These are phyloP conservation scores for Drosophila basisetae DNA, from an alignment of 2,888 invertebrate species.

Conservation along the genomic window DNA sequence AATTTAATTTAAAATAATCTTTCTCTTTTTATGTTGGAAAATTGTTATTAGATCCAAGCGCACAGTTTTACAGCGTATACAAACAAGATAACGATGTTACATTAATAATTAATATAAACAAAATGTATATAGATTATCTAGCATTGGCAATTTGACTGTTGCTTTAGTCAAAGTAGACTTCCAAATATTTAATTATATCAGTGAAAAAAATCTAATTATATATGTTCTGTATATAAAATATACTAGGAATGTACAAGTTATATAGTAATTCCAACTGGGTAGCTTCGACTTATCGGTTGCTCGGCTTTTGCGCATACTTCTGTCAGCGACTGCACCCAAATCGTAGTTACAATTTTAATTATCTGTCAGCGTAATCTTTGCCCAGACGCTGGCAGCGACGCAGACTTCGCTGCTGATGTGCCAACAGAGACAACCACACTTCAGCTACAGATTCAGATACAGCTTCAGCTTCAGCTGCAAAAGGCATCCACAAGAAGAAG, in stretches of 20 bases:
- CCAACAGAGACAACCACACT: slow-evolving; percentile 65
- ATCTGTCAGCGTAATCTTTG: slow-evolving; percentile 80
- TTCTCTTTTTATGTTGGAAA: not conserved
- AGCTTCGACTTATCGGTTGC: not conserved
- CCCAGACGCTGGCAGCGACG: slow-evolving; percentile 43
- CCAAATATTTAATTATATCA: not conserved
- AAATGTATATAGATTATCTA: not conserved
- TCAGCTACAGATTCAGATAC: slow-evolving; percentile 54
- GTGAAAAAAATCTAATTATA: not conserved
- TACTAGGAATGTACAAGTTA: not conserved
- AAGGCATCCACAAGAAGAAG: slow-evolving; percentile 20
- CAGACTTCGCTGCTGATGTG: slow-evolving; percentile 64
- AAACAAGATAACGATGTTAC: too few relatives aligned
- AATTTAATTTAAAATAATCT: not conserved
- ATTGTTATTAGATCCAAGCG: too few relatives aligned
- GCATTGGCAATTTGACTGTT: not conserved
- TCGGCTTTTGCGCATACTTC: slow-evolving; percentile 31
- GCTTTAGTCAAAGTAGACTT: not conserved
- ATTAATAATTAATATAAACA: not conserved
- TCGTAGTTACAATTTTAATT: slow-evolving; percentile 78
- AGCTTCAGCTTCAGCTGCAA: slow-evolving; percentile 39
- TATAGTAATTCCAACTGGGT: not conserved
- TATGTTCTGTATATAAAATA: not conserved
- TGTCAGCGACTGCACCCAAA: slow-evolving; percentile 53
- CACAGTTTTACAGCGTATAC: too few relatives aligned